These are phyloP conservation scores for Hanleya hanleyi DNA, from an alignment of 2,888 invertebrate genomes.

Conservation along the genomic window DNA sequence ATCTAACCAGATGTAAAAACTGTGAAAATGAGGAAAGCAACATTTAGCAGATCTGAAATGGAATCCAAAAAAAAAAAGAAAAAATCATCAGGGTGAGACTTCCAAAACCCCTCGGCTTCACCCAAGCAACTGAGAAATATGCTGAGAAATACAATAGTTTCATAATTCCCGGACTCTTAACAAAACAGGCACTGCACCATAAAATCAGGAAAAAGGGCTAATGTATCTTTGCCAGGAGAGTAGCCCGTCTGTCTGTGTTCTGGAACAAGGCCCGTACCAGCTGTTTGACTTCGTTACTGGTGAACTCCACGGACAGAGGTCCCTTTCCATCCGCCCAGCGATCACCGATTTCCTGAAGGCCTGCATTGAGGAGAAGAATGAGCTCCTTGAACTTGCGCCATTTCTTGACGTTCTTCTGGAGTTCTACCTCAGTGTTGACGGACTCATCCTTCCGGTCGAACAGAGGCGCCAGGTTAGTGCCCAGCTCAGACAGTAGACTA, in stretches of 20 bases:
- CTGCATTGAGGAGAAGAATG: conserved; percentile 86
- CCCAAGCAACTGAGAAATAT: too few relatives aligned
- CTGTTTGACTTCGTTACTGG: conserved; percentile 85
- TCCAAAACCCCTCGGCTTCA: too few relatives aligned
- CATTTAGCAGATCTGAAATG: too few relatives aligned
- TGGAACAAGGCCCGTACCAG: conserved; percentile 94
- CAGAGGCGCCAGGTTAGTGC: conserved; percentile 82
- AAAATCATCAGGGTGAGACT: too few relatives aligned
- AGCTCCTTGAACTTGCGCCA: conserved; percentile 82
- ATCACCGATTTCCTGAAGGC: conserved; percentile 84
- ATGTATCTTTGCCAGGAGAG: conserved; percentile 82
- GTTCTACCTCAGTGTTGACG: conserved; percentile 44
- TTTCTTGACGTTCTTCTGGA: conserved; percentile 58
- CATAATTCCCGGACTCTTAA: too few relatives aligned
- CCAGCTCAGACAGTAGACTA: conserved; percentile 83
- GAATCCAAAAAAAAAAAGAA: too few relatives aligned
- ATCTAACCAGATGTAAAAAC: too few relatives aligned
- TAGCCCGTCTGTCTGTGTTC: conserved; percentile 91
- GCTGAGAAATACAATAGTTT: too few relatives aligned
- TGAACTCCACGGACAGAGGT: conserved; percentile 87
- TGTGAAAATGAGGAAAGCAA: too few relatives aligned
- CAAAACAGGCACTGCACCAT: too few relatives aligned
- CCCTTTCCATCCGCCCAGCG: conserved; percentile 94
- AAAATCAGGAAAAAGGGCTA: too few relatives aligned
- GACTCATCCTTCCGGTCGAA: conserved; percentile 77